Evolutionary conservation across 1,140 invertebrate genomes (phyloP).

Genomic region (Drosophila lowei): DNA sequence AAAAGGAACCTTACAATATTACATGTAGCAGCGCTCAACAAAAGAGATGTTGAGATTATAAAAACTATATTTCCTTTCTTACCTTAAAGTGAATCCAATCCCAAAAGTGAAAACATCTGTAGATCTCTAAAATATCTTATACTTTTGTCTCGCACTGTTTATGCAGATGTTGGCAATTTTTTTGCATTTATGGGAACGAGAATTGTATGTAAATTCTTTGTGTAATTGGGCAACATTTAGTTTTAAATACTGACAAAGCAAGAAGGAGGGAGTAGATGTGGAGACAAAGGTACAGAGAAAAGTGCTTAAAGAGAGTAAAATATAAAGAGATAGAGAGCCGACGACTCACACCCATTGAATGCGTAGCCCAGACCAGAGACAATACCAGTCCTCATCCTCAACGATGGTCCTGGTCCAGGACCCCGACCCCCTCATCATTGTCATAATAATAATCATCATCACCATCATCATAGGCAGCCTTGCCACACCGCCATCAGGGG

Average conservation of each 20-base stretch:
- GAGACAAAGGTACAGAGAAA: slow-evolving; percentile 5
- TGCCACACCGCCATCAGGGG: slow-evolving; percentile 10
- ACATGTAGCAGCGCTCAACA: too few relatives aligned
- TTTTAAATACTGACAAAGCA: slow-evolving; percentile 55
- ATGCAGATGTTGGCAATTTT: slow-evolving; percentile 20
- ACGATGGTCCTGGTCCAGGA: slow-evolving; percentile 11
- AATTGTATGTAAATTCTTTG: slow-evolving; percentile 58
- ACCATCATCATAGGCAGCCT: slow-evolving; percentile 18
- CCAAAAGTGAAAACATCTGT: too few relatives aligned
- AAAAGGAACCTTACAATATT: too few relatives aligned
- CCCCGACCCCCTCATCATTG: slow-evolving; percentile 14
- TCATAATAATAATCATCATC: slow-evolving; percentile 34
- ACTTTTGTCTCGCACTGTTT: slow-evolving; percentile 6
- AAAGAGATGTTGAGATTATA: too few relatives aligned
- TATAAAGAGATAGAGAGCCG: background rate
- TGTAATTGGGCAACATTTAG: slow-evolving; percentile 67
- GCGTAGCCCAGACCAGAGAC: slow-evolving; percentile 2
- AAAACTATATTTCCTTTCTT: background rate
- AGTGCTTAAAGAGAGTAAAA: background rate
- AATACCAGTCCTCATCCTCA: too few relatives aligned
- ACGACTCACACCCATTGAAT: slow-evolving; percentile 15
- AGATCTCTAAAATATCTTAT: background rate
- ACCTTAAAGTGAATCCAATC: too few relatives aligned
- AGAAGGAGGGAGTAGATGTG: slow-evolving; percentile 5
- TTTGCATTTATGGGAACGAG: slow-evolving; percentile 32